Evolutionary conservation across 2,797 vertebrate genomes (phyloP).

Genomic region (Fundulus diaphanus): DNA sequence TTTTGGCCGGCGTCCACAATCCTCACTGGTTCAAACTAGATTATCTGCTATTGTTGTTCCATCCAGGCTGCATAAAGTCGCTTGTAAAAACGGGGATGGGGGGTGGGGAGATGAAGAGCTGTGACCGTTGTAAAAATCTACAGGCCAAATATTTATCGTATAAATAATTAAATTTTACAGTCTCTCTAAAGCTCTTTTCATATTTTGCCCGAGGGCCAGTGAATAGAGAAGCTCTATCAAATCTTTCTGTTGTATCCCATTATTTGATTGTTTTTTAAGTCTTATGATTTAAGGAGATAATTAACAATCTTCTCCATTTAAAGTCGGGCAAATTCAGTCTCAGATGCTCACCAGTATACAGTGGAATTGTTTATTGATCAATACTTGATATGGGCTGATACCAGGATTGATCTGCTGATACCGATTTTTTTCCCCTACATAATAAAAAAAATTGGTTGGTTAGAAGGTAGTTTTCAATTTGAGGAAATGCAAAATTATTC

Average conservation of each 20-base stretch:
- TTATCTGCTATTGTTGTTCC: conserved; percentile 58
- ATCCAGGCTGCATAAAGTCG: conserved; percentile 55
- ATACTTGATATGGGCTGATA: background rate
- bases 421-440: too few relatives aligned
- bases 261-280: background rate
- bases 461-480: background rate
- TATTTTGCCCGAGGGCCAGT: background rate
- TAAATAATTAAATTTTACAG: background rate
- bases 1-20: conserved; percentile 35
- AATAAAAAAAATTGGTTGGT: too few relatives aligned
- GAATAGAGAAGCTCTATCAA: background rate
- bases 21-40: conserved; percentile 65
- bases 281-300: background rate
- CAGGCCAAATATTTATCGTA: background rate
- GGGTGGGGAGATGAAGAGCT: conserved; percentile 26
- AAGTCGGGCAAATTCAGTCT: background rate
- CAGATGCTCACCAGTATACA: background rate
- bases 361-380: background rate
- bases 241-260: background rate
- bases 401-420: too few relatives aligned
- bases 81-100: conserved; percentile 57
- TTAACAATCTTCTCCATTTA: too few relatives aligned
- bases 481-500: background rate
- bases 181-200: background rate
- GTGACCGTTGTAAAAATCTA: background rate